phyloP scores from a whole-genome alignment of 2,113 vertebrate genomes.

The Chiloscyllium plagiosum region DNA sequence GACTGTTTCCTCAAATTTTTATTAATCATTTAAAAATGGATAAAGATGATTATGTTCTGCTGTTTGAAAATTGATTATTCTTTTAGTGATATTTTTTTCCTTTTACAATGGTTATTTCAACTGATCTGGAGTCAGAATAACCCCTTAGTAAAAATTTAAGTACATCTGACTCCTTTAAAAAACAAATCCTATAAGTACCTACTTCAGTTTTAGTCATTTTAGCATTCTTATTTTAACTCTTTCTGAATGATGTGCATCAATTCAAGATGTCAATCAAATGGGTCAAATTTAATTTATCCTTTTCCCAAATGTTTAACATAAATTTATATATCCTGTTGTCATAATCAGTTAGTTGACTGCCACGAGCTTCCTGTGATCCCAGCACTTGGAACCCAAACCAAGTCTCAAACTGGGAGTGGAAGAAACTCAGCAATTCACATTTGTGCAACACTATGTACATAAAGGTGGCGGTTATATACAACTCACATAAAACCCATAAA shows the following conservation, averaged over 20 bases:
- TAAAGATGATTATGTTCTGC: not conserved
- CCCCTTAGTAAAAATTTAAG: not conserved
- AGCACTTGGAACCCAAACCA: not conserved
- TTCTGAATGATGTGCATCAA: not conserved
- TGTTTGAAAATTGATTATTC: not conserved
- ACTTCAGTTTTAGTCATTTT: not conserved
- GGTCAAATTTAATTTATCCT: not conserved
- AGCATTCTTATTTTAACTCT: not conserved
- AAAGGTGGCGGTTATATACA: not conserved
- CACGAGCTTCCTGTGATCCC: not conserved
- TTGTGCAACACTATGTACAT: not conserved
- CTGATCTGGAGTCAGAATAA: not conserved
- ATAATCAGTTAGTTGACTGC: not conserved
- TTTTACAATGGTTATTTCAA: not conserved
- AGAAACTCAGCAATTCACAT: not conserved
- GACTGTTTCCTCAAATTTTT: not conserved
- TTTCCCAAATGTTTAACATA: not conserved
- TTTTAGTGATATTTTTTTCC: not conserved
- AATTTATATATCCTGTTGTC: not conserved
- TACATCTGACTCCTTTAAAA: not conserved
- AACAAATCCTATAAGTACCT: not conserved
- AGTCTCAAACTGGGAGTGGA: not conserved
- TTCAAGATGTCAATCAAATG: not conserved
- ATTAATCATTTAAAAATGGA: not conserved
- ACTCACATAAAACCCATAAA: slow-evolving; percentile 87